Evolutionary conservation across 1,140 invertebrate genomes (phyloP).

Genomic region (Temnothorax nylanderi): DNA sequence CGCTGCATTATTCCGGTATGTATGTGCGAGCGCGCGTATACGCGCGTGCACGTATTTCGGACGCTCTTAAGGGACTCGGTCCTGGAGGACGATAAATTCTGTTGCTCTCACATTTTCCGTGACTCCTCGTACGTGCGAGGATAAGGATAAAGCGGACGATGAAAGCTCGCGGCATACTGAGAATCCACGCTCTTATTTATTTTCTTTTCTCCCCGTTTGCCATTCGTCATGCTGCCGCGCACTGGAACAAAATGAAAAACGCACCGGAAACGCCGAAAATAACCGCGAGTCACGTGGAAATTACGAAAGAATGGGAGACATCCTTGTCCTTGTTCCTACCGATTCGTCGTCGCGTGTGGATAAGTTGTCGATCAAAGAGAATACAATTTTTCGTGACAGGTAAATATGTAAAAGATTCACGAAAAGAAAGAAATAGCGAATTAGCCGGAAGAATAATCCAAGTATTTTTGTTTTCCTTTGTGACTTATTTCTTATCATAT

Average conservation of each 20-base stretch:
- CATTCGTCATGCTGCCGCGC: constrained; percentile 38
- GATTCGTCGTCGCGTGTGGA: no score
- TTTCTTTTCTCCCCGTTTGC: constrained; percentile 49
- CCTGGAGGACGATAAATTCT: constrained; percentile 73
- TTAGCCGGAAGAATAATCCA: not conserved
- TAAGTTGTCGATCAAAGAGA: not conserved
- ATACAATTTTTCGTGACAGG: no score
- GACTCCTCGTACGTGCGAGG: constrained; percentile 67
- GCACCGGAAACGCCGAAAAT: constrained; percentile 29
- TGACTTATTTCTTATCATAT: not conserved
- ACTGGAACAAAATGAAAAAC: constrained; percentile 43
- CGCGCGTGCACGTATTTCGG: constrained; percentile 43
- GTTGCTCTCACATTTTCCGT: constrained; percentile 64
- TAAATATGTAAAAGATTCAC: not conserved
- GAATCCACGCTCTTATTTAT: constrained; percentile 62
- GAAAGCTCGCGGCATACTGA: constrained; percentile 63
- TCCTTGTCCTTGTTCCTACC: not conserved
- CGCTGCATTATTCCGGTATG: constrained; percentile 46
- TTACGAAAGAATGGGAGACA: not conserved
- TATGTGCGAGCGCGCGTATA: constrained; percentile 18
- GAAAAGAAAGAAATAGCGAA: not conserved
- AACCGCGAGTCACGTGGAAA: constrained; percentile 18
- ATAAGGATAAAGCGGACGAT: constrained; percentile 75
- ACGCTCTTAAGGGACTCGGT: constrained; percentile 67
- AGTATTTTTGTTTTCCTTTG: not conserved